phyloP scores from a whole-genome alignment of 2,113 vertebrate genomes.

The Brachypteracias leptosomus region DNA sequence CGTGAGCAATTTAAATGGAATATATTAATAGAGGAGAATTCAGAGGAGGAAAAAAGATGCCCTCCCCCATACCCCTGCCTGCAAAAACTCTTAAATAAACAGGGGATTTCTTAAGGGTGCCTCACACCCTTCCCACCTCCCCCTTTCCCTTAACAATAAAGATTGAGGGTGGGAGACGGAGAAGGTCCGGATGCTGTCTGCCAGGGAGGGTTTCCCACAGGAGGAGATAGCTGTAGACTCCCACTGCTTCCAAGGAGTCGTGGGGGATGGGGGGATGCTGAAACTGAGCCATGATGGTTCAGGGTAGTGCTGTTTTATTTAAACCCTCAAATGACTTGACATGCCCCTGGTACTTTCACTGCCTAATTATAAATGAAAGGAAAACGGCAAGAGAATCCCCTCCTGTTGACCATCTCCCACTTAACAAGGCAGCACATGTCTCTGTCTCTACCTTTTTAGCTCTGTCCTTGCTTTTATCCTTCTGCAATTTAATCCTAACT shows the following conservation, averaged over 20 bases:
- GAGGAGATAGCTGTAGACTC: conserved; percentile 25
- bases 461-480: conserved; percentile 67
- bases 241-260: conserved; percentile 21
- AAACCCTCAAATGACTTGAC: conserved; percentile 57
- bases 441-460: conserved; percentile 41
- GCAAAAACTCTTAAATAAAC: conserved; percentile 64
- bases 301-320: conserved; percentile 29
- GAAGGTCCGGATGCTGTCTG: conserved; percentile 39
- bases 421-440: conserved; percentile 59
- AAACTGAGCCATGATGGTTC: conserved; percentile 22
- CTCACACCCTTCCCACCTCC: conserved; percentile 56
- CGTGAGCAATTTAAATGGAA: conserved; percentile 73
- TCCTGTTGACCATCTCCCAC: conserved; percentile 60
- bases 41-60: conserved; percentile 38
- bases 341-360: conserved; percentile 55
- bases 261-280: not conserved
- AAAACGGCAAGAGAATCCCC: conserved; percentile 43
- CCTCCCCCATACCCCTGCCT: conserved; percentile 40
- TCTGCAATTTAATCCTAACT: conserved; percentile 70
- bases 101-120: conserved; percentile 63
- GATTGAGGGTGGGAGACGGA: conserved; percentile 39
- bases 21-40: conserved; percentile 70
- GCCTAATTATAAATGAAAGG: conserved; percentile 67
- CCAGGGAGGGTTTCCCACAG: conserved; percentile 55
- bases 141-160: conserved; percentile 53